Conservation (phyloP, 2,888 invertebrate species). For the Drosophila niveifrons region DNA sequence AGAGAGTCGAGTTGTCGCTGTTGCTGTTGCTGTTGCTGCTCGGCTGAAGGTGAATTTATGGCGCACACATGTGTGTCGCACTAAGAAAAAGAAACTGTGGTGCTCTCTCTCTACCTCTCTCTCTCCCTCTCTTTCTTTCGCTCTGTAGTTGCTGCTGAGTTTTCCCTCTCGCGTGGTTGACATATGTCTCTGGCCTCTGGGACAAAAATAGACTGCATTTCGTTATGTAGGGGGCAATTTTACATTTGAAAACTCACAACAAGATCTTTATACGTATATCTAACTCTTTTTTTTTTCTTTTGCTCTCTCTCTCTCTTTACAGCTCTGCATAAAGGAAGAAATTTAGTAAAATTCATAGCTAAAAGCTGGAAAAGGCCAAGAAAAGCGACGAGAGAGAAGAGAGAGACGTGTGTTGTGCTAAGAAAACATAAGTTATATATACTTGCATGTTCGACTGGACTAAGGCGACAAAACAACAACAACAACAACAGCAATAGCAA, state of each 20-base stretch:
- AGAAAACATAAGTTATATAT: slow-evolving; percentile 8
- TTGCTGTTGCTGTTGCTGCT: slow-evolving; percentile 52
- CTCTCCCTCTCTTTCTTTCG: slow-evolving; percentile 14
- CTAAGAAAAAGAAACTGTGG: slow-evolving; percentile 23
- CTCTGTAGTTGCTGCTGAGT: slow-evolving; percentile 11
- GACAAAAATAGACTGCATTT: slow-evolving; percentile 75
- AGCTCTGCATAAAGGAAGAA: slow-evolving; percentile 29
- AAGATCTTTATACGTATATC: slow-evolving; percentile 25
- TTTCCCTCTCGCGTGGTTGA: slow-evolving; percentile 55
- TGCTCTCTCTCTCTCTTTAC: slow-evolving; percentile 26
- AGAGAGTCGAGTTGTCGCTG: slow-evolving; percentile 32
- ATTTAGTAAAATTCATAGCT: neutral
- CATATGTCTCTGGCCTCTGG: slow-evolving; percentile 63
- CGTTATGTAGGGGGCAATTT: slow-evolving; percentile 77
- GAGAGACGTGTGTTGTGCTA: slow-evolving; percentile 23
- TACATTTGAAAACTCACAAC: slow-evolving; percentile 31
- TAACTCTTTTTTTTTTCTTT: slow-evolving; percentile 13
- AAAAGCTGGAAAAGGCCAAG: slow-evolving; percentile 28
- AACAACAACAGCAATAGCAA: neutral
- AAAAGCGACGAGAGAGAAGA: slow-evolving; percentile 21
- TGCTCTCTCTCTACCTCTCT: neutral
- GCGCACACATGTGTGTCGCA: slow-evolving; percentile 71
- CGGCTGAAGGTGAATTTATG: slow-evolving; percentile 79
- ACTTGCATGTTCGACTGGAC: slow-evolving; percentile 35
- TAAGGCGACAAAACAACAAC: neutral